phyloP scores from a whole-genome alignment of 2,113 vertebrate genomes.

The Camelus dromedarius region DNA sequence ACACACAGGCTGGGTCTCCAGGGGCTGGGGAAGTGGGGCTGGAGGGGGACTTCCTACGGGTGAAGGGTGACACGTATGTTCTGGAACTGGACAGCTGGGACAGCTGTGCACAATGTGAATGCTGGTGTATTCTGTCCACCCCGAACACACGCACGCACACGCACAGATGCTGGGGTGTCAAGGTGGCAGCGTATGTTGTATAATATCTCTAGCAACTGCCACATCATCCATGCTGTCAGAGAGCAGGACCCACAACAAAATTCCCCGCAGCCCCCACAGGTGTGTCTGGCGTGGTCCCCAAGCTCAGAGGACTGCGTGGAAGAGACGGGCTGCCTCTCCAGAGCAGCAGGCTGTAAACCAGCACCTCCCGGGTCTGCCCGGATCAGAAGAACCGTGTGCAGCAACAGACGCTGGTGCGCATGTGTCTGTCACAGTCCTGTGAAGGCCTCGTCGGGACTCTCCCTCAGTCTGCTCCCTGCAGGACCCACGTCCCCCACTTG shows the following conservation, averaged over 20 bases:
- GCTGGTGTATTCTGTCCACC: not conserved
- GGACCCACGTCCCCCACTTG: accelerated
- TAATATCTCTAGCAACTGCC: accelerated
- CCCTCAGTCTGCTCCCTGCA: not conserved
- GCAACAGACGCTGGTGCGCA: accelerated
- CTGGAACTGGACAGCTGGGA: accelerated
- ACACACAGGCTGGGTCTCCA: accelerated
- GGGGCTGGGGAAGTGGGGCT: not conserved
- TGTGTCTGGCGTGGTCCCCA: accelerated
- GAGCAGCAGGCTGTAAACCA: accelerated
- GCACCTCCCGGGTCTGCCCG: accelerated
- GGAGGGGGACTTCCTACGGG: accelerated
- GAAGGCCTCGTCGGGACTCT: accelerated
- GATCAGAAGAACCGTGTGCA: accelerated
- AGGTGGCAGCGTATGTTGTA: no score
- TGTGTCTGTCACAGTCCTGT: accelerated
- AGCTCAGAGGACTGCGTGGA: not conserved
- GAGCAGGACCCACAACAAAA: no score
- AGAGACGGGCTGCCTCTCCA: accelerated
- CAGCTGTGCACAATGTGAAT: accelerated
- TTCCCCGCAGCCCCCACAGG: not conserved
- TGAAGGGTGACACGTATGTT: not conserved
- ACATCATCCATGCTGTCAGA: accelerated
- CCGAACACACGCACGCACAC: not conserved
- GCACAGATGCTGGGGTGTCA: accelerated